phyloP scores from a whole-genome alignment of 2,797 vertebrate genomes.

The Malurus leucopterus region DNA sequence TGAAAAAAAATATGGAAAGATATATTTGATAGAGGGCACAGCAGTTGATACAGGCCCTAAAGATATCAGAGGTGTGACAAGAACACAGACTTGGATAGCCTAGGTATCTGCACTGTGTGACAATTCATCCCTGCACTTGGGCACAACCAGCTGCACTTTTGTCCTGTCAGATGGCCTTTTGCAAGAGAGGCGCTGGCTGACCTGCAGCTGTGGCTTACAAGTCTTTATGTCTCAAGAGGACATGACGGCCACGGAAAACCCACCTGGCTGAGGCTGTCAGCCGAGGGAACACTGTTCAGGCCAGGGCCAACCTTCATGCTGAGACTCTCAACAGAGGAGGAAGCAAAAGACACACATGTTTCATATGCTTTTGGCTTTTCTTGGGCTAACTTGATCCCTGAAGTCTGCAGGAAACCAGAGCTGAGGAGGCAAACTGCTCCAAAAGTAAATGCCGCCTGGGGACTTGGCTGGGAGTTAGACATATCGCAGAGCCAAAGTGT shows the following conservation, averaged over 20 bases:
- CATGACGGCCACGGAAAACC: constrained; percentile 14
- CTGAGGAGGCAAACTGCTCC: constrained; percentile 22
- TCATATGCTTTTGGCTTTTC: constrained; percentile 43
- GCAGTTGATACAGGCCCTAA: not conserved
- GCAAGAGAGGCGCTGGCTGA: not conserved
- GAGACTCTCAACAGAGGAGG: constrained; percentile 4
- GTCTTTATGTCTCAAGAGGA: not conserved
- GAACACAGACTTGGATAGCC: not conserved
- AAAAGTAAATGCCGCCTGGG: constrained; percentile 46
- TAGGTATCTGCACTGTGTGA: not conserved
- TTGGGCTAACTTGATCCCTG: constrained; percentile 31
- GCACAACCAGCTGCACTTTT: not conserved
- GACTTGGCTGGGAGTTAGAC: constrained; percentile 40
- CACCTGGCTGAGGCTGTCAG: not conserved
- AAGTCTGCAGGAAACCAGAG: constrained; percentile 41
- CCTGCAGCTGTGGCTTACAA: not conserved
- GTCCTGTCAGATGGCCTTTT: not conserved
- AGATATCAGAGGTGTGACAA: not conserved
- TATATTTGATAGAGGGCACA: not conserved
- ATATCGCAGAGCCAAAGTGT: constrained; percentile 17
- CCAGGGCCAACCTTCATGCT: not conserved
- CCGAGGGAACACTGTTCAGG: not conserved
- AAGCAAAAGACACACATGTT: constrained; percentile 19
- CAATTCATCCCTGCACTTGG: not conserved
- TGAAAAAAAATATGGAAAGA: not conserved